Evolutionary conservation across 2,888 invertebrate genomes (phyloP).

Genomic region (Notodonta dromedarius): DNA sequence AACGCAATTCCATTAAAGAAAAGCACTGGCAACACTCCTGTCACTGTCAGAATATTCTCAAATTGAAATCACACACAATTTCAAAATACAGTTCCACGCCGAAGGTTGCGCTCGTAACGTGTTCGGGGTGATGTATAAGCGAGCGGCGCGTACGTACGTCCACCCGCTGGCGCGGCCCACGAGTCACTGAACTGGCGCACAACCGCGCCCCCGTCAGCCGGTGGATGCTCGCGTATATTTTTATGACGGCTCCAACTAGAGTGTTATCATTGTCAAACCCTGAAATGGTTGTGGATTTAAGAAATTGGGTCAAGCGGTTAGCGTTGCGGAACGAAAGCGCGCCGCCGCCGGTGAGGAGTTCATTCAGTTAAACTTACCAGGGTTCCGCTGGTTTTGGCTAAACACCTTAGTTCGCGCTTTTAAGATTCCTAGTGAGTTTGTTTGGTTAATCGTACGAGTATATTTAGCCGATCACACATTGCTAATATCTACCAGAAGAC

Average conservation of each 20-base stretch:
- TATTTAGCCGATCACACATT: too few species aligned
- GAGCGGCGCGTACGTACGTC: conserved; percentile 52
- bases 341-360: conserved; percentile 11
- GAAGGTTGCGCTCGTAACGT: conserved; percentile 45
- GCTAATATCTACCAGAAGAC: too few species aligned
- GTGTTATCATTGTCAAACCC: conserved; percentile 74
- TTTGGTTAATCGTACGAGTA: not conserved
- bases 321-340: conserved; percentile 32
- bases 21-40: conserved; percentile 63
- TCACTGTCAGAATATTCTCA: conserved; percentile 68
- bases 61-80: conserved; percentile 53
- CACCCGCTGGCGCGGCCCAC: conserved; percentile 56
- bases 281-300: conserved; percentile 68
- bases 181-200: conserved; percentile 77
- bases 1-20: conserved; percentile 34
- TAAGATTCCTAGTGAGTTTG: not conserved
- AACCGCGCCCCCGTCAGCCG: conserved; percentile 62
- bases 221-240: conserved; percentile 64
- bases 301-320: conserved; percentile 72
- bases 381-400: not conserved
- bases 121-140: conserved; percentile 37
- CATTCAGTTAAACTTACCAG: not conserved
- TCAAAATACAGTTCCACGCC: conserved; percentile 52
- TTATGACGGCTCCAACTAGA: conserved; percentile 57
- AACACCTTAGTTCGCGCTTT: not conserved